Evolutionary conservation across 2,797 vertebrate genomes (phyloP), one percentile per base, ranked within the genome.

Genomic region (Brotogeris chrysoptera): DNA sequence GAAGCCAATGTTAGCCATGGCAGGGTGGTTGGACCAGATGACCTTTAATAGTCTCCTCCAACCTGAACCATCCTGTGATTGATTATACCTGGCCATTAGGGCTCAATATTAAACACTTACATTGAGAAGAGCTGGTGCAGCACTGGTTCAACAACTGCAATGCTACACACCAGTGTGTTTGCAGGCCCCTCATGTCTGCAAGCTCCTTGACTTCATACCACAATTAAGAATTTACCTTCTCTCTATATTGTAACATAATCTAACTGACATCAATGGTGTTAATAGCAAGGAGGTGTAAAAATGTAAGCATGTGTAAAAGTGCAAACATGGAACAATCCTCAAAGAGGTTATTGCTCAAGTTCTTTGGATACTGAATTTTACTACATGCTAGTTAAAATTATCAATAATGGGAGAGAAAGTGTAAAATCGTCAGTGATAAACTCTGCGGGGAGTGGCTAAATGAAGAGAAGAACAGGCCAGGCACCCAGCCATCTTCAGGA

Each of bases 101-200:
- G 23, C 76, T 77, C 1, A 1, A 14, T 60, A 41, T n/a, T 34
- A 11, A 86, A 77, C 34, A 63, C 39, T 13, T 13, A 39, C 36
- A 13, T 0, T 27, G 41, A 36, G 44, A 69, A 80, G 49, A 57
- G 38, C n/a, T 44, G 28, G n/a, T 13, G 36, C 49, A 85, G 76
- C 47, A 14, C 20, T 47, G 59, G 44, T 36, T 61, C 52, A 64
- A 32, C 63, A 49, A 59, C 49, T 68, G 17, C 23, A 59, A 6
- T 0, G 4, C 36, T 2, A 2, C n/a, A 38, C 12, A 16, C 25
- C 1, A 4, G 11, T 53, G 66, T 13, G 15, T 52, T 53, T 2
- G 0, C 47, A 59, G 47, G 34, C 10, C 19, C 25, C 41, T 41
- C 10, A 2, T 5, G 24, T 8, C 49, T 28, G 17, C 41, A 69